Evolutionary conservation across 2,797 vertebrate genomes (phyloP), one percentile per base, ranked within the genome.

Genomic region (Cyprinella venusta): DNA sequence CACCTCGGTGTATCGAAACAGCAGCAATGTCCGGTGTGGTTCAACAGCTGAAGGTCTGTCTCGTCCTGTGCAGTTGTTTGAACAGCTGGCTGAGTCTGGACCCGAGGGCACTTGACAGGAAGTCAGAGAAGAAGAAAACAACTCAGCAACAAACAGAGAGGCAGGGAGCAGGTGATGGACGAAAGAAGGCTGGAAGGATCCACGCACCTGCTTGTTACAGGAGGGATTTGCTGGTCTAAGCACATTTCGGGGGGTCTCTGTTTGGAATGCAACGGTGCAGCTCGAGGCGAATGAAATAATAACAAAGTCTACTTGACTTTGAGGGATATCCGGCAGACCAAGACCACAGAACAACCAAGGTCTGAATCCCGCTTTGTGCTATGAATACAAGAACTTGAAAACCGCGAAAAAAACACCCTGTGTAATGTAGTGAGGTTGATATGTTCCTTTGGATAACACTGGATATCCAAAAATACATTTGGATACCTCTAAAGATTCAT

Each of bases 301-400:
- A 86, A 88, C 76, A 88, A 84, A 87, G 50, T 76, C 18, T 76
- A 40, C 21, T 45, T 26, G 61, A 26, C 18, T 50, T 63, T 48
- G 45, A 79, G 18, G 63, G 4, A 82, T 24, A 75, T n/a, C 33
- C 59, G 5, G 36, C 50, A 45, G 79, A 84, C 68, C 30, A 80
- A 84, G 70, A 86, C 86, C 80, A 83, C 70, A 84, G 79, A 59
- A 69, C 64, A 79, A 50, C 74, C 67, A 48, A 59, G 10, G 71
- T 56, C 45, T 68, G 64, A 77, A 56, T 90, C 87, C 83, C 90
- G 91, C 87, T 88, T 89, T 84, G 88, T 90, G 90, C 90, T 91
- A 89, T 54, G 77, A 92, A 92, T 92, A 92, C 85, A 90, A 89
- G 90, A 91, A 91, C 92, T 91, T 94, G 93, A 95, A 74, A 82